A percentile compares a stretch with the other conserved stretches of the same genome.
Conservation (phyloP, 1,140 invertebrate genomes). For the Laupala kohalensis region DNA sequence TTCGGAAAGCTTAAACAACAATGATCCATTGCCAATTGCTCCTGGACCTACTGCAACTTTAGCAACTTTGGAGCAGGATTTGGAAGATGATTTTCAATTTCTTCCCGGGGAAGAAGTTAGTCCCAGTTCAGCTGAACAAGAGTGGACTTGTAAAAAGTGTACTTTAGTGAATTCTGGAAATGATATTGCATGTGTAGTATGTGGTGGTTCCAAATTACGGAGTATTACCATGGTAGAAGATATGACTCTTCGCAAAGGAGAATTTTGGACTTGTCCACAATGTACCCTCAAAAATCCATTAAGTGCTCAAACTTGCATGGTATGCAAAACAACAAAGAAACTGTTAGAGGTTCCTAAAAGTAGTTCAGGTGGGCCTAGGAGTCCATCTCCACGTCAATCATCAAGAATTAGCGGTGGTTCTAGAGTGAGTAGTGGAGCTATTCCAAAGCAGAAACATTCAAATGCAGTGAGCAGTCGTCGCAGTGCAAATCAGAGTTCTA, state of each 20-base stretch:
- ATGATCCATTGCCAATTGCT: conserved; percentile 3
- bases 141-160: conserved; percentile 79
- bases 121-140: conserved; percentile 23
- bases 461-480: neutral
- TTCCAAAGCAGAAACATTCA: conserved; percentile 21
- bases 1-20: conserved; percentile 6
- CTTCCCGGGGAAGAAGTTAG: conserved; percentile 25
- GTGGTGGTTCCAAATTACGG: conserved; percentile 63
- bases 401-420: conserved; percentile 6
- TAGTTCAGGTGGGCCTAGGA: conserved; percentile 21
- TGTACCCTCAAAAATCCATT: conserved; percentile 78
- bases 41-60: conserved; percentile 24
- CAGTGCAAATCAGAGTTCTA: neutral
- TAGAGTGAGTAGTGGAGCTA: conserved; percentile 19
- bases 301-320: conserved; percentile 53
- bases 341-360: conserved; percentile 22
- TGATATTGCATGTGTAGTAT: conserved; percentile 60
- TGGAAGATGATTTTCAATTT: conserved; percentile 36
- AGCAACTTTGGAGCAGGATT: conserved; percentile 31
- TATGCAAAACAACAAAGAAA: conserved; percentile 48
- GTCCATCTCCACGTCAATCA: conserved; percentile 29
- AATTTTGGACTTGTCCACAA: conserved; percentile 58
- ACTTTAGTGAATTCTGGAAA: conserved; percentile 63
- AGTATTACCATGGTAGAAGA: conserved; percentile 49
- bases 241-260: conserved; percentile 53